These are phyloP conservation scores for Phylloscopus collybita DNA, from an alignment of 2,797 vertebrate genomes.

Conservation along the genomic window DNA sequence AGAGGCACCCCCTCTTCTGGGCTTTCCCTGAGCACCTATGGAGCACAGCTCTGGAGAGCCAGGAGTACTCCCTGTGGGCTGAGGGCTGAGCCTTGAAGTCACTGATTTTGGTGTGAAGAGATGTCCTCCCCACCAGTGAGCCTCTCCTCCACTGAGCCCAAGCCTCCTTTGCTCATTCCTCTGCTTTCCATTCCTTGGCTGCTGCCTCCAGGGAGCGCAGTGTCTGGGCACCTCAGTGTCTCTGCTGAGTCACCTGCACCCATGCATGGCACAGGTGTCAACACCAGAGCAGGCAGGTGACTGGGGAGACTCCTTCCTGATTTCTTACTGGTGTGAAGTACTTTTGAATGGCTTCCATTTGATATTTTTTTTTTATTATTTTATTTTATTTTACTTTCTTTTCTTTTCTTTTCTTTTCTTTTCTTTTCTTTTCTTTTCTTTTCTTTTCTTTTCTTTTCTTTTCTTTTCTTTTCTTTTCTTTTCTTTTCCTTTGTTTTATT, in stretches of 20 bases:
- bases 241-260: background rate
- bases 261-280: accelerated
- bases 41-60: background rate
- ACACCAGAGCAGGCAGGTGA: background rate
- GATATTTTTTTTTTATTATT: background rate
- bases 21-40: background rate
- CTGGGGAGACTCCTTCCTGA: background rate
- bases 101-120: background rate
- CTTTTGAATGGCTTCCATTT: background rate
- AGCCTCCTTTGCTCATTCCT: background rate
- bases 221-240: background rate
- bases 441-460: too few species aligned
- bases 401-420: background rate
- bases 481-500: background rate
- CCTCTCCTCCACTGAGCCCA: background rate
- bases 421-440: background rate
- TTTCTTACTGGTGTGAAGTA: background rate
- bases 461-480: background rate
- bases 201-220: background rate
- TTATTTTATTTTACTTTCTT: background rate
- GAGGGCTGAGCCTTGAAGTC: background rate
- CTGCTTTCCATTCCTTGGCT: background rate
- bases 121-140: background rate
- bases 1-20: background rate
- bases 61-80: background rate